Percentiles rank a stretch among this genome's conserved stretches.
Evolutionary conservation across 64 coral and sea anemone genomes (phyloP).

Genomic region (Montipora efflorescens): DNA sequence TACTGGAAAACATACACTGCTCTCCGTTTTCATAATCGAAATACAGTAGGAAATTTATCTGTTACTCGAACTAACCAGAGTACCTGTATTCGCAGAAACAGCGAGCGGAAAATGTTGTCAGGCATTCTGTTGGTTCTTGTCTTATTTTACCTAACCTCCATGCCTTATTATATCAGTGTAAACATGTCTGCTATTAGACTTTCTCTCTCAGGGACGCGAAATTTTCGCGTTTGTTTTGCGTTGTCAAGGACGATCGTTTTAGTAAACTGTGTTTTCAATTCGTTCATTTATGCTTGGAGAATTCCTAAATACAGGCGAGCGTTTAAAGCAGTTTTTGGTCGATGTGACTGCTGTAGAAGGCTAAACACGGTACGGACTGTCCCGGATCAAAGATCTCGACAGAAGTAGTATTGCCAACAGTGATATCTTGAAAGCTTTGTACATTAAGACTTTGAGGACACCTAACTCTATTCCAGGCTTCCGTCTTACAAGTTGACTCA

Average conservation of each 20-base stretch:
- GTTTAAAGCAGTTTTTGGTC: neutral
- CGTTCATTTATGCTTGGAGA: conserved; percentile 16
- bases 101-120: conserved; percentile 6
- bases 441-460: neutral
- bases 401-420: too few relatives aligned
- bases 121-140: conserved; percentile 1
- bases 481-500: too few relatives aligned
- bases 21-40: conserved; percentile 3
- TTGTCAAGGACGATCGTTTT: neutral
- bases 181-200: neutral
- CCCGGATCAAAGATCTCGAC: neutral
- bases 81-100: neutral
- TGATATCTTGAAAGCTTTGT: neutral
- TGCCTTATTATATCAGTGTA: neutral
- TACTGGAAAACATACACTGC: conserved; percentile 1
- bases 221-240: neutral
- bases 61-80: neutral
- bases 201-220: neutral
- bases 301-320: conserved; percentile 31
- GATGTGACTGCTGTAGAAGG: neutral
- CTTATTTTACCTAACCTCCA: neutral
- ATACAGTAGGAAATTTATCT: neutral
- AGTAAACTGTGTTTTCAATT: conserved; percentile 10
- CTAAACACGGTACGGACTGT: neutral
- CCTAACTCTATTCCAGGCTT: neutral